Percentiles rank a stretch among this genome's conserved stretches.
Conservation (phyloP, 2,888 invertebrate species). For the Hydraecia micacea region DNA sequence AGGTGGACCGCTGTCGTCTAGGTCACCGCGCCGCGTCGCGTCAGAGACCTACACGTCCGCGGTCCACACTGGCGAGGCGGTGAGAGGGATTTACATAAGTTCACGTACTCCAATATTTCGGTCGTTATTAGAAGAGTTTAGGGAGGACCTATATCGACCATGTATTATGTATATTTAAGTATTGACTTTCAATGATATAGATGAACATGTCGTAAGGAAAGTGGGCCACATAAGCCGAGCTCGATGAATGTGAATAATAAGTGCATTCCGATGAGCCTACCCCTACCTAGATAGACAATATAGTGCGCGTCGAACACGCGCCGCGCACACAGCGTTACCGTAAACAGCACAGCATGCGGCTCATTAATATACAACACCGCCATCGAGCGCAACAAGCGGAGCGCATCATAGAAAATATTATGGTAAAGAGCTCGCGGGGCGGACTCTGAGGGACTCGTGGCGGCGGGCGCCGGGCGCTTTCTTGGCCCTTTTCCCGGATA, state of each 20-base stretch:
- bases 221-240: slow-evolving; percentile 1
- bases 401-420: slow-evolving; percentile 50
- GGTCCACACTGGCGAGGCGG: neutral
- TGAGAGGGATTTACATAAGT: neutral
- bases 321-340: slow-evolving; percentile 15
- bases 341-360: slow-evolving; percentile 11
- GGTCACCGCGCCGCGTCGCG: neutral
- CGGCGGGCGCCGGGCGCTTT: no score
- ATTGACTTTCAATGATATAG: neutral
- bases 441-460: neutral
- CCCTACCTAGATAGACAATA: neutral
- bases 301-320: neutral
- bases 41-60: neutral
- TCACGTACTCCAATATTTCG: neutral
- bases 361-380: slow-evolving; percentile 24
- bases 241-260: slow-evolving; percentile 19
- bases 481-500: no score
- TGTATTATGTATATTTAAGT: no score
- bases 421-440: slow-evolving; percentile 15
- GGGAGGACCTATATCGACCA: neutral
- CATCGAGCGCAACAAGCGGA: slow-evolving; percentile 25
- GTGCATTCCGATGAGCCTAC: slow-evolving; percentile 32
- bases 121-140: neutral
- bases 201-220: slow-evolving; percentile 17
- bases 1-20: neutral